Percentiles rank a stretch among this genome's conserved stretches.
Evolutionary conservation across 1,140 invertebrate species (phyloP).

Genomic region (Grapholita molesta): DNA sequence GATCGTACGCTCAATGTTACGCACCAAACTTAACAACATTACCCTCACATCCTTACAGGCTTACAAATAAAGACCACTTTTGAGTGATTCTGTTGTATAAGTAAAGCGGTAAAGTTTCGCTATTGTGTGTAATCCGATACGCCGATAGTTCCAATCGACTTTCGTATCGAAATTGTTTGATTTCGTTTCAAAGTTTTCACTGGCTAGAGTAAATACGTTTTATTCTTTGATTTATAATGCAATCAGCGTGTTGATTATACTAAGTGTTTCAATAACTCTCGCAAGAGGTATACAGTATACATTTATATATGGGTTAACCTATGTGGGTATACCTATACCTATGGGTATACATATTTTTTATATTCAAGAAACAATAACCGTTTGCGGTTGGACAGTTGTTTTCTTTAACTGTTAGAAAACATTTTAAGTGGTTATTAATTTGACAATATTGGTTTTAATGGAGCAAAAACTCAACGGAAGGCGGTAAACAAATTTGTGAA

Average conservation of each 20-base stretch:
- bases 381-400: too few species aligned
- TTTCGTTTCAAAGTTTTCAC: slow-evolving; percentile 48
- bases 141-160: slow-evolving; percentile 55
- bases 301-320: too few species aligned
- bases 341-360: too few species aligned
- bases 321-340: too few species aligned
- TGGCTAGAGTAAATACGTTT: slow-evolving; percentile 21
- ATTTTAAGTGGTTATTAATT: not conserved
- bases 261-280: not conserved
- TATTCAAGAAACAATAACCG: too few species aligned
- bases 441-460: slow-evolving; percentile 9
- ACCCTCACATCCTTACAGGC: slow-evolving; percentile 31
- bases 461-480: slow-evolving; percentile 42
- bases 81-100: slow-evolving; percentile 13
- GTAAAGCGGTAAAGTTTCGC: slow-evolving; percentile 52
- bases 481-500: slow-evolving; percentile 70
- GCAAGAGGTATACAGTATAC: not conserved
- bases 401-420: too few species aligned
- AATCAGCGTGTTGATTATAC: not conserved
- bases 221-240: not conserved
- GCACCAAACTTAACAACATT: slow-evolving; percentile 46
- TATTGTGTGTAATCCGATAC: slow-evolving; percentile 70
- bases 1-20: slow-evolving; percentile 61
- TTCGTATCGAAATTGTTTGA: slow-evolving; percentile 59
- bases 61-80: slow-evolving; percentile 37